Conservation (phyloP, 2,888 invertebrate genomes). For the Protonemura montana region DNA sequence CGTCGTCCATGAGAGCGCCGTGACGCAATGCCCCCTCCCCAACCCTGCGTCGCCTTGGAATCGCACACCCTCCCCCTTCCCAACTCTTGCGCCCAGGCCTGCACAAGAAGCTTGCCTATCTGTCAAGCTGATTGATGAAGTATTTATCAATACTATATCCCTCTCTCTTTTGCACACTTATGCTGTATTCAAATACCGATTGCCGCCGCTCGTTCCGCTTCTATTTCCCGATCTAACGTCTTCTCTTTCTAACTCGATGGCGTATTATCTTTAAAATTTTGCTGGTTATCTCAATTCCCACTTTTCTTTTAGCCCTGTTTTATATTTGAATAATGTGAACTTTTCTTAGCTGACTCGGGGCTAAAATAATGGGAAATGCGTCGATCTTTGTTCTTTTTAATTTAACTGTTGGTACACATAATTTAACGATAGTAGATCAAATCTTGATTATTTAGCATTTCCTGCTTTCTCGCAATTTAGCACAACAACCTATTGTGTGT, state of each 20-base stretch:
- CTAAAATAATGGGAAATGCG: neutral
- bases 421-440: neutral
- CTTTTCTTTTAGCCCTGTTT: neutral
- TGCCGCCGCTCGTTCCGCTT: neutral
- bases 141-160: slow-evolving; percentile 35
- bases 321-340: neutral
- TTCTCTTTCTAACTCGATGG: neutral
- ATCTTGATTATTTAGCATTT: slow-evolving; percentile 7
- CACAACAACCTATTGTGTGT: neutral
- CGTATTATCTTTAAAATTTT: neutral
- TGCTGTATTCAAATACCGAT: slow-evolving; percentile 2
- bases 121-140: slow-evolving; percentile 35
- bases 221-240: neutral
- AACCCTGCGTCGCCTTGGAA: neutral
- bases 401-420: neutral
- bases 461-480: neutral
- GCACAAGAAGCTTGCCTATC: slow-evolving; percentile 32
- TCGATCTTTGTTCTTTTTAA: neutral
- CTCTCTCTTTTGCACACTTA: neutral
- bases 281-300: neutral
- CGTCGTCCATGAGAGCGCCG: slow-evolving; percentile 3
- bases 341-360: neutral
- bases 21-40: slow-evolving; percentile 24
- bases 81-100: neutral
- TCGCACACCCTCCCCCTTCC: slow-evolving; percentile 2